Base-by-base conservation (phyloP, 2,797 vertebrate species). In the Podargus strigoides region DNA sequence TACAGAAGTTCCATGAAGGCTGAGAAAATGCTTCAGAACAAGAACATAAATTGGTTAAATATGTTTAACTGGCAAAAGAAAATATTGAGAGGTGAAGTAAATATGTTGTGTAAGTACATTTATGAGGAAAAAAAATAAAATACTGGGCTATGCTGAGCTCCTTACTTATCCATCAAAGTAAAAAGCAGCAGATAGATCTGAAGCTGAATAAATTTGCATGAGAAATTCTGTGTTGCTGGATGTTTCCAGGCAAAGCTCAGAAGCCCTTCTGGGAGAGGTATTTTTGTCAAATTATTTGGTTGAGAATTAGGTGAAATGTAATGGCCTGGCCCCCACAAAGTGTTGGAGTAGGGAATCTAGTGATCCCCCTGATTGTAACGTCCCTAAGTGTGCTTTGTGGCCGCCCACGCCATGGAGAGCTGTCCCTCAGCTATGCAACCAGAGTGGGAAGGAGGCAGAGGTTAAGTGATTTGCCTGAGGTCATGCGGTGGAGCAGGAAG, bases 361-460 rank as follows among this genome's bases (percentile, higher is more conserved):
- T 0, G 9, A 28, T 12, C 26, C n/a, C 16, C 11, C 14, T 5
- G 10, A 8, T 3, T 1, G 0, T 14, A 56, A 28, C 1, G 1
- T 20, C 60, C 55, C 50, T 0, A 4, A 42, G 58, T 3, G 5
- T 12, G 36, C 36, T 82, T 11, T 21, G 63, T 19, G 79, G 53
- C 66, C 86, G 90, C 85, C 77, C 85, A 46, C 66, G 18, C 13
- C 52, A 39, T 0, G 1, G n/a, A 46, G 42, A 87, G 52, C 41
- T 27, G 23, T 53, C 49, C 1, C 2, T 36, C 3, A 37, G 52
- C 62, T 53, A 4, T 24, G 32, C 30, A 58, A 17, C 55, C 56
- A 5, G 62, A 23, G 79, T 32, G 68, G 74, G 53, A 72, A 68
- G 41, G 49, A 68, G 55, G 16, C 68, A 80, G 72, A 39, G 70